Conservation (phyloP, 2,888 invertebrate genomes). For the Papilio protenor region DNA sequence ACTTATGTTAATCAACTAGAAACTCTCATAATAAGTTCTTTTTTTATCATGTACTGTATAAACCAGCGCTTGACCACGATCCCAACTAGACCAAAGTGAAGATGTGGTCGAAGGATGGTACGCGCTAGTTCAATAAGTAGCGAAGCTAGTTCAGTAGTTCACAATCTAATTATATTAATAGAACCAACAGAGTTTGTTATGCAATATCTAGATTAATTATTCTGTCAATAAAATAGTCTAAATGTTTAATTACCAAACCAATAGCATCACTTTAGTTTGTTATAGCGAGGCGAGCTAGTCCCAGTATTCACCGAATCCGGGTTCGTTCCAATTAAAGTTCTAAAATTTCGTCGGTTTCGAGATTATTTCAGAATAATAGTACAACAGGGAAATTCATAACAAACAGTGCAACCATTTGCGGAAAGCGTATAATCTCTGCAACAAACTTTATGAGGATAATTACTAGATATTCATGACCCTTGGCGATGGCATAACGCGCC, state of each 20-base stretch:
- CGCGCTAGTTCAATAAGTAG: too few species aligned
- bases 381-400: conserved; percentile 38
- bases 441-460: conserved; percentile 42
- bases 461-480: conserved; percentile 43
- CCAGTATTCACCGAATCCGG: conserved; percentile 1
- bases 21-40: too few species aligned
- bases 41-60: too few species aligned
- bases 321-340: conserved; percentile 34
- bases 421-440: conserved; percentile 43
- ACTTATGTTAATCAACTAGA: too few species aligned
- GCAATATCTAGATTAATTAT: not conserved
- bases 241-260: conserved; percentile 12
- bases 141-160: too few species aligned
- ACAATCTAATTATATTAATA: not conserved
- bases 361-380: conserved; percentile 36
- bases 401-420: conserved; percentile 41
- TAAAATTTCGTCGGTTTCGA: conserved; percentile 36
- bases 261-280: not conserved
- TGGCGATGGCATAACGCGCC: conserved; percentile 33
- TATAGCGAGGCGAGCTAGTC: not conserved
- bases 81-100: too few species aligned
- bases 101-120: too few species aligned
- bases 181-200: not conserved
- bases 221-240: not conserved
- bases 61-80: too few species aligned